A percentile compares a stretch with the other conserved stretches of the same genome.
Conservation (phyloP, 2,888 invertebrate genomes). For the Syritta pipiens region DNA sequence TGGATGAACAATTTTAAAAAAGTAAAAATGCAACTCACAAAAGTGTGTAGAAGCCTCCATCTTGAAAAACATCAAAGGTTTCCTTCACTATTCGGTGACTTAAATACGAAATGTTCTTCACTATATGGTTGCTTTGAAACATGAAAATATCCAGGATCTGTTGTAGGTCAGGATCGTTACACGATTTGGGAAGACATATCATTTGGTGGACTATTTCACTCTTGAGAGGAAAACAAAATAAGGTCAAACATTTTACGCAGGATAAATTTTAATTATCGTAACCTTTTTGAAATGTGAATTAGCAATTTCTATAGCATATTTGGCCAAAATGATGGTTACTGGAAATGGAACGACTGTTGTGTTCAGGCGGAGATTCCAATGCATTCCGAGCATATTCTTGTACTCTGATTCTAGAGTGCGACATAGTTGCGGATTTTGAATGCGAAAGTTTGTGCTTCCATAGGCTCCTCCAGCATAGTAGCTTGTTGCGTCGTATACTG, state of each 20-base stretch:
- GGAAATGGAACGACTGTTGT: constrained; percentile 73
- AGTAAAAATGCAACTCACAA: constrained; percentile 70
- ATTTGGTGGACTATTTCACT: constrained; percentile 72
- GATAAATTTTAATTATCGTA: not conserved
- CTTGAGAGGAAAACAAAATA: constrained; percentile 54
- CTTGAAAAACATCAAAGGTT: constrained; percentile 72
- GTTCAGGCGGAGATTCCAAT: constrained; percentile 69
- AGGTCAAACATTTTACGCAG: not conserved
- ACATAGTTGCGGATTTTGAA: constrained; percentile 79
- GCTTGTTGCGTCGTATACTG: constrained; percentile 85
- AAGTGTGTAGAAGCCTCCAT: constrained; percentile 73
- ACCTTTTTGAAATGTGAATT: constrained; percentile 29
- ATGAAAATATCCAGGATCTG: constrained; percentile 72
- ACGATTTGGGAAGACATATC: constrained; percentile 74
- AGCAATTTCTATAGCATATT: constrained; percentile 74
- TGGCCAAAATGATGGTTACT: constrained; percentile 71
- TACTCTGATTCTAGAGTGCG: constrained; percentile 71
- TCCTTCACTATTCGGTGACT: constrained; percentile 71
- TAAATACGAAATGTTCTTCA: constrained; percentile 72
- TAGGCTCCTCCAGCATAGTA: constrained; percentile 87
- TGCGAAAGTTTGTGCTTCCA: constrained; percentile 88
- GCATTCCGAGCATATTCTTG: constrained; percentile 62
- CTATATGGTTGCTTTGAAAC: constrained; percentile 72
- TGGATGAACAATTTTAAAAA: not conserved
- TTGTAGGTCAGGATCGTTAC: constrained; percentile 71